These are phyloP conservation scores for Scrobipalpa atriplicella DNA, from an alignment of 2,888 invertebrate species.

Conservation along the genomic window DNA sequence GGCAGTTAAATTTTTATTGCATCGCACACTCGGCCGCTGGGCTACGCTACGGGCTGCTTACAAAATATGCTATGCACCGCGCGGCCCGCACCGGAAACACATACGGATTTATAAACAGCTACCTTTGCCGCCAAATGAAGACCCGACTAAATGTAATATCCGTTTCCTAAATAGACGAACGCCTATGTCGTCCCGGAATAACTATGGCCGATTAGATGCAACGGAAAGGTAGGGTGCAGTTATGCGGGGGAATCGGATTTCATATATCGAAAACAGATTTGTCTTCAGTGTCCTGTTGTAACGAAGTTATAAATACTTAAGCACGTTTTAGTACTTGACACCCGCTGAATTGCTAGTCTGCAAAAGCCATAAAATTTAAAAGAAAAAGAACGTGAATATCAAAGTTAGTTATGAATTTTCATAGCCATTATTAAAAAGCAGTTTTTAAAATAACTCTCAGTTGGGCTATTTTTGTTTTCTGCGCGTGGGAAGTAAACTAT, in stretches of 20 bases:
- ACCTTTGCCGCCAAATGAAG: conserved; percentile 81
- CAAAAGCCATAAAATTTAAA: too few species aligned
- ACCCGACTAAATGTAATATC: conserved; percentile 81
- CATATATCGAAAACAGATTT: conserved; percentile 8
- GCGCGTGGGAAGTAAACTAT: too few species aligned
- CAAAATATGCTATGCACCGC: conserved; percentile 78
- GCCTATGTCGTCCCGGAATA: conserved; percentile 79
- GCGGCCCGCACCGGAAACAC: conserved; percentile 69
- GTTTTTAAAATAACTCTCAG: too few species aligned
- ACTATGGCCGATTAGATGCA: conserved; percentile 76
- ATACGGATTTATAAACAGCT: conserved; percentile 76
- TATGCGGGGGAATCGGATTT: conserved; percentile 22
- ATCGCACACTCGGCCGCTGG: conserved; percentile 37
- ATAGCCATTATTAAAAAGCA: too few species aligned
- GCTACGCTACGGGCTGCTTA: conserved; percentile 64
- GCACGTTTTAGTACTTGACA: not conserved
- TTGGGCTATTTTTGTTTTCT: too few species aligned
- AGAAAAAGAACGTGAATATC: too few species aligned
- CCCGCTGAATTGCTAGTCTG: too few species aligned
- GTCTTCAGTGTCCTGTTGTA: not conserved
- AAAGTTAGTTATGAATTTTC: too few species aligned
- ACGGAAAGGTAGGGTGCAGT: conserved; percentile 42
- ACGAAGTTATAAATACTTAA: not conserved
- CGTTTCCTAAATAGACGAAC: conserved; percentile 83
- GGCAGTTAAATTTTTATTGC: conserved; percentile 73